Evolutionary conservation across 1,140 invertebrate genomes (phyloP).

Genomic region (Orius insidiosus): DNA sequence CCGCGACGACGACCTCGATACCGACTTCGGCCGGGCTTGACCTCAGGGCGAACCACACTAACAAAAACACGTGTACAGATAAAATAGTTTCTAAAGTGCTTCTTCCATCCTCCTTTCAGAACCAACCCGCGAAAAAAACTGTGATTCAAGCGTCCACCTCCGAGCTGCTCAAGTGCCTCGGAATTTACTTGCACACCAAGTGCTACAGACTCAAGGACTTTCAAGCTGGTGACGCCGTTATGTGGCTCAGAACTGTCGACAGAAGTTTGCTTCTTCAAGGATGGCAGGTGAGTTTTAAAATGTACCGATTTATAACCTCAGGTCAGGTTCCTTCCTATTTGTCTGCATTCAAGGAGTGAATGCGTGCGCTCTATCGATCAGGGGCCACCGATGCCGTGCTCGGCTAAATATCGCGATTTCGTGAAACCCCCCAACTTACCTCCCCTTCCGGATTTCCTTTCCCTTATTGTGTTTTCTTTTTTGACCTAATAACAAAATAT

Average conservation of each 20-base stretch:
- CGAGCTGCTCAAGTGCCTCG: conserved; percentile 91
- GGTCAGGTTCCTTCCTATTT: too few relatives aligned
- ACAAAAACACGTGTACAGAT: conserved; percentile 28
- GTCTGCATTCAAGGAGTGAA: too few relatives aligned
- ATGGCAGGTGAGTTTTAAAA: conserved; percentile 89
- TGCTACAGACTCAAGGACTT: conserved; percentile 81
- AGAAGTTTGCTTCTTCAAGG: conserved; percentile 87
- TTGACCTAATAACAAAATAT: too few relatives aligned
- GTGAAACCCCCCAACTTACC: too few relatives aligned
- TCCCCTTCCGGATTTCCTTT: too few relatives aligned
- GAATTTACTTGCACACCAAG: conserved; percentile 77
- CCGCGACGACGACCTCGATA: conserved; percentile 18
- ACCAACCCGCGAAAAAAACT: conserved; percentile 45
- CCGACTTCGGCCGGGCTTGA: conserved; percentile 33
- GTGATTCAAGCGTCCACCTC: conserved; percentile 97
- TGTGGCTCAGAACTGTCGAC: conserved; percentile 95
- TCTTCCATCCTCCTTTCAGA: conserved; percentile 29
- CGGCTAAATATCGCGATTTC: too few relatives aligned
- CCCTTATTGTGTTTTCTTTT: too few relatives aligned
- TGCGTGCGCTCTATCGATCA: too few relatives aligned
- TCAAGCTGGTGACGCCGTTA: conserved; percentile 83
- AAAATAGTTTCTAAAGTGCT: conserved; percentile 35
- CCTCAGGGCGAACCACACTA: conserved; percentile 36
- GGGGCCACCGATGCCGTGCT: too few relatives aligned
- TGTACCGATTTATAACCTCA: too few relatives aligned